These are phyloP conservation scores for Cremastinae sp. DNA, from an alignment of 2,888 invertebrate species.

Conservation along the genomic window DNA sequence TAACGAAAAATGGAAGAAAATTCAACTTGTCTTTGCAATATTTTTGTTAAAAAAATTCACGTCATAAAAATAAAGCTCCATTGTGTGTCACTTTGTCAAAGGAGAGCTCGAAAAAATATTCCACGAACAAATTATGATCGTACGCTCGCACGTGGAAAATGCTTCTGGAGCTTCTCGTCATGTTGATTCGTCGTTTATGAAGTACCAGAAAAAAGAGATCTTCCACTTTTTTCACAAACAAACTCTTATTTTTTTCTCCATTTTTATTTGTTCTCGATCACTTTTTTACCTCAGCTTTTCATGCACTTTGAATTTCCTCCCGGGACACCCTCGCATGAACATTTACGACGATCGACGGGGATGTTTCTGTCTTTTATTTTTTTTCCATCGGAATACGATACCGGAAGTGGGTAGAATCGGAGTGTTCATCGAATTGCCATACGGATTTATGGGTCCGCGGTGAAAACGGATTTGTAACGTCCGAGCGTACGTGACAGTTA, in stretches of 20 bases:
- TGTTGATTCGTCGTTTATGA: constrained; percentile 40
- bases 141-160: constrained; percentile 19
- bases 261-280: too few relatives aligned
- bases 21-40: too few relatives aligned
- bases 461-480: constrained; percentile 13
- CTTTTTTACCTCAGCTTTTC: too few relatives aligned
- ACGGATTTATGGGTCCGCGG: constrained; percentile 10
- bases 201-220: constrained; percentile 19
- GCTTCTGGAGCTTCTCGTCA: constrained; percentile 5
- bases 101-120: neutral
- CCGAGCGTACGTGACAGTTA: constrained; percentile 12
- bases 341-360: constrained; percentile 35
- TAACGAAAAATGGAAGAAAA: too few relatives aligned
- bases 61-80: too few relatives aligned
- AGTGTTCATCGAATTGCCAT: constrained; percentile 4
- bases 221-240: constrained; percentile 4
- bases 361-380: constrained; percentile 21
- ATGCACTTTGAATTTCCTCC: neutral
- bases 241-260: constrained; percentile 1
- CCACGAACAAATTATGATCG: constrained; percentile 18
- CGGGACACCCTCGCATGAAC: constrained; percentile 2
- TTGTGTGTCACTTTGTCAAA: neutral
- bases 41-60: too few relatives aligned
- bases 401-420: neutral
- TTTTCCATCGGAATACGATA: constrained; percentile 15